Evolutionary conservation across 2,113 vertebrate species (phyloP).

Genomic region (Dicaeum eximium): DNA sequence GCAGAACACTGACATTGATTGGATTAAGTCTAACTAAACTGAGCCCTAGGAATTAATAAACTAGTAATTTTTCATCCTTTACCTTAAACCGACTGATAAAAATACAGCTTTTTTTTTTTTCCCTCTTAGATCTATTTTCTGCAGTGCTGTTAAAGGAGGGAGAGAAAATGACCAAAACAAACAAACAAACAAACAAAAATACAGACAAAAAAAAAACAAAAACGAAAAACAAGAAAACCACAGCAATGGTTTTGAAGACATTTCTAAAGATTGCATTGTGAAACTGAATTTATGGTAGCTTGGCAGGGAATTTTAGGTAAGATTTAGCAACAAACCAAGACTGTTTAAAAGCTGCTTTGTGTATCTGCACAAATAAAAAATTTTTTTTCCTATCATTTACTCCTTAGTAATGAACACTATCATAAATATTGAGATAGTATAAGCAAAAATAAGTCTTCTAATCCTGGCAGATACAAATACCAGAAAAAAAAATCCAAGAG

Average conservation of each 20-base stretch:
- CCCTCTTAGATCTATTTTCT: background rate
- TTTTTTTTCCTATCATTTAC: background rate
- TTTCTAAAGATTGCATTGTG: background rate
- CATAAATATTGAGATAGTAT: background rate
- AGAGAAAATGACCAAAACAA: no score
- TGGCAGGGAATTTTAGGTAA: background rate
- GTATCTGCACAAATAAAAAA: background rate
- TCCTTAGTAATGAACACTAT: background rate
- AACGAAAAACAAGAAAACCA: background rate
- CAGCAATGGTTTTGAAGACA: background rate
- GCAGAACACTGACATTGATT: background rate
- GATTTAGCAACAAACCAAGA: background rate
- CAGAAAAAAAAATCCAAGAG: background rate
- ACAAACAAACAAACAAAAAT: no score
- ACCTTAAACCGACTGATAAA: background rate
- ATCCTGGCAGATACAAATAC: background rate
- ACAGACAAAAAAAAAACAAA: no score
- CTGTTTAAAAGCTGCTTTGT: background rate
- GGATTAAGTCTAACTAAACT: background rate
- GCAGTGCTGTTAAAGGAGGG: background rate
- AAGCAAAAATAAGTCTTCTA: background rate
- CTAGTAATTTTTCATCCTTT: background rate
- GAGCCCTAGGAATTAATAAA: background rate
- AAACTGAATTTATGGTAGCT: background rate
- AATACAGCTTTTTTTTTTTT: background rate